Percentiles rank a stretch among this genome's conserved stretches.
These are phyloP conservation scores for Centruroides vittatus DNA, from an alignment of 1,140 invertebrate genomes.

Conservation along the genomic window DNA sequence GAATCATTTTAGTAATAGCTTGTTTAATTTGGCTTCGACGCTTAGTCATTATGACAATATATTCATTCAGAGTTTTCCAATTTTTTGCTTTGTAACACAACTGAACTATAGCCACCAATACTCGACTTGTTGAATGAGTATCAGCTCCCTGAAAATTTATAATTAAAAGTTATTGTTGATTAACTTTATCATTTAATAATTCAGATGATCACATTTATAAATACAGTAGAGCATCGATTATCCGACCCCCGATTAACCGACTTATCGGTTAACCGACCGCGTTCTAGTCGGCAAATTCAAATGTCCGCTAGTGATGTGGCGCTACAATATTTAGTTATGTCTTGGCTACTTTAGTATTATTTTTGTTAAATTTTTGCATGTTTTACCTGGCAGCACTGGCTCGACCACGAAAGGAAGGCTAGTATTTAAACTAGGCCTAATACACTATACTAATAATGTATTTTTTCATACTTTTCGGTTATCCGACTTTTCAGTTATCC, in stretches of 20 bases:
- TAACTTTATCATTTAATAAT: neutral
- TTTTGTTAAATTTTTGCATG: too few species aligned
- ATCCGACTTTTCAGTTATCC: too few species aligned
- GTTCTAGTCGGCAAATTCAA: neutral
- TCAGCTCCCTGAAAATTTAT: conserved; percentile 57
- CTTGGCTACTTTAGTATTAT: too few species aligned
- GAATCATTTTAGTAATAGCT: conserved; percentile 97
- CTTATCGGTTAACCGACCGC: too few species aligned
- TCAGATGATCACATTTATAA: neutral
- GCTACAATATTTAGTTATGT: too few species aligned
- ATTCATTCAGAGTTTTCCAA: conserved; percentile 86
- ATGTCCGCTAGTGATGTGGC: too few species aligned
- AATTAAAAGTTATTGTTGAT: neutral
- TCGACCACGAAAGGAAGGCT: too few species aligned
- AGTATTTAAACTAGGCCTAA: too few species aligned
- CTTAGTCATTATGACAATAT: conserved; percentile 81
- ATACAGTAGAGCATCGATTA: neutral
- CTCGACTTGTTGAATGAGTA: conserved; percentile 81
- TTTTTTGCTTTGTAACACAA: conserved; percentile 88
- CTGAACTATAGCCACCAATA: conserved; percentile 87
- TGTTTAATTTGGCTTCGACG: conserved; percentile 87
- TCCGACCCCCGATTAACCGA: neutral
- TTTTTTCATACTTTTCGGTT: too few species aligned
- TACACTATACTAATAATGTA: too few species aligned
- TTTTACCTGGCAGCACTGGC: too few species aligned